Conservation (phyloP, 2,113 vertebrate species). For the Laterallus jamaicensis region DNA sequence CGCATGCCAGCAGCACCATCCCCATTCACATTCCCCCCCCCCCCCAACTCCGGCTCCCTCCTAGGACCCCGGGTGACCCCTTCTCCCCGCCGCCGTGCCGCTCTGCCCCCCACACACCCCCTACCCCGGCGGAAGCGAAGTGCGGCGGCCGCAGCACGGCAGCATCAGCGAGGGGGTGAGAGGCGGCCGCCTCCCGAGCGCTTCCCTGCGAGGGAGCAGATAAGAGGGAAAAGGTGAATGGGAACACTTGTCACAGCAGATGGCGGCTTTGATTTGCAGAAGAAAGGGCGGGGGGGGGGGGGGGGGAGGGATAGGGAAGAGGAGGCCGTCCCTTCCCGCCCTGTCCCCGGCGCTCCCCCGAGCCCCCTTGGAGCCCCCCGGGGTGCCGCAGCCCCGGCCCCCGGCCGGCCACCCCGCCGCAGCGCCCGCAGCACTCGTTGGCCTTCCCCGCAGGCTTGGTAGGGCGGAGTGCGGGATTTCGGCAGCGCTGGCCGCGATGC, state of each 20-base stretch:
- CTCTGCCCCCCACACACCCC: not conserved
- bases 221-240: slow-evolving; percentile 87
- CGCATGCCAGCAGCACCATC: not conserved
- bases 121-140: not conserved
- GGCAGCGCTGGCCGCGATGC: not conserved
- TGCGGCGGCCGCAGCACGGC: slow-evolving; percentile 68
- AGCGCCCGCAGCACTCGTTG: not conserved
- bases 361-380: not conserved
- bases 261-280: slow-evolving; percentile 78
- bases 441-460: not conserved
- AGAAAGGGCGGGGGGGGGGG: not conserved
- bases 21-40: no score
- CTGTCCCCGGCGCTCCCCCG: not conserved
- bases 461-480: not conserved
- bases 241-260: slow-evolving; percentile 84
- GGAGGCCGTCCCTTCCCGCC: not conserved
- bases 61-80: no score
- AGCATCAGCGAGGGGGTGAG: slow-evolving; percentile 65
- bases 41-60: no score
- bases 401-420: not conserved
- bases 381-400: not conserved
- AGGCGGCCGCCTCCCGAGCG: slow-evolving; percentile 71
- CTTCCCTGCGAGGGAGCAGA: slow-evolving; percentile 80
- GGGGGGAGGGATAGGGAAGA: not conserved
- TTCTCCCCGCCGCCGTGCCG: no score